phyloP scores from a whole-genome alignment of 2,888 invertebrate genomes.

The Hydraecia micacea region DNA sequence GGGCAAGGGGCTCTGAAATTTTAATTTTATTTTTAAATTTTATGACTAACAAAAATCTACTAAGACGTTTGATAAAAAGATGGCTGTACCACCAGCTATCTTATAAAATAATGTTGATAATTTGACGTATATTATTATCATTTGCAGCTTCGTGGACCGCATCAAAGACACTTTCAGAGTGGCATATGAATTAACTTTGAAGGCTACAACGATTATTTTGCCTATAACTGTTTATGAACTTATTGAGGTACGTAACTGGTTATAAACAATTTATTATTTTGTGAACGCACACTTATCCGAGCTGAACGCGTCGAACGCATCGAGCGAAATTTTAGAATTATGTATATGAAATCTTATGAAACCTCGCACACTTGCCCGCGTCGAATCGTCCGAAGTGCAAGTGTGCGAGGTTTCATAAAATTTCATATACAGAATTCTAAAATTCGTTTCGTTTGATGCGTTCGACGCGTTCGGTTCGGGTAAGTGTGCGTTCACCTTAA shows the following conservation, averaged over 20 bases:
- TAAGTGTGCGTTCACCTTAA: too few relatives aligned
- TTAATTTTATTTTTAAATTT: background rate
- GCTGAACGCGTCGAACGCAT: too few relatives aligned
- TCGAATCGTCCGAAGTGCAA: too few relatives aligned
- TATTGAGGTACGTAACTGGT: constrained; percentile 60
- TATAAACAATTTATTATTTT: background rate
- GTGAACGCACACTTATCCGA: too few relatives aligned
- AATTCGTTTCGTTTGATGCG: too few relatives aligned
- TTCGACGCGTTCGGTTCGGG: too few relatives aligned
- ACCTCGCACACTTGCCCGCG: too few relatives aligned
- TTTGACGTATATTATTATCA: background rate
- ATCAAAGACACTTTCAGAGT: constrained; percentile 64
- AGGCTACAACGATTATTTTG: constrained; percentile 65
- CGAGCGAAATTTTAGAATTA: too few relatives aligned
- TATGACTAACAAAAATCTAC: background rate
- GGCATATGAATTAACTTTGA: constrained; percentile 70
- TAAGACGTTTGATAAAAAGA: background rate
- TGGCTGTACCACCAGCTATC: background rate
- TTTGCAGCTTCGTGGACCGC: constrained; percentile 69
- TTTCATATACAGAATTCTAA: too few relatives aligned
- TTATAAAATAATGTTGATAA: background rate
- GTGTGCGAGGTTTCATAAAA: too few relatives aligned
- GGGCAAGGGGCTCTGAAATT: background rate
- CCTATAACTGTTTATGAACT: constrained; percentile 72
- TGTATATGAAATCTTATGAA: too few relatives aligned